Base-by-base conservation (phyloP, 1,140 invertebrate species). In the Drosophila takahashii region DNA sequence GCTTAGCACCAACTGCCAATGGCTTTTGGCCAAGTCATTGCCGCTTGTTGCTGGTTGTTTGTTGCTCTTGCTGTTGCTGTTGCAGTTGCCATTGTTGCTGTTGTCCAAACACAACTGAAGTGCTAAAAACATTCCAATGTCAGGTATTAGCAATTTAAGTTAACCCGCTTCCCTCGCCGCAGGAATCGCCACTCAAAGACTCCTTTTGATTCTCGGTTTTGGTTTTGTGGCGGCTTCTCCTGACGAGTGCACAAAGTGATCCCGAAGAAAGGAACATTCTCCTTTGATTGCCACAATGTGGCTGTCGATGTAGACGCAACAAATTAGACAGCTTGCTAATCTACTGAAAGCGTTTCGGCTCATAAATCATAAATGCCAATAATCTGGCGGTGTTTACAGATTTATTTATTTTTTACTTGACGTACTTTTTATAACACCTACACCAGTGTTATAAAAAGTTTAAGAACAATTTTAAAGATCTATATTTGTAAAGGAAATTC, bases 121-220 rank as follows among this genome's bases (percentile, higher is more conserved):
- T 89, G 84, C 81, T 89, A 89, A 89, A 89, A 89, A 89, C 84
- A 89, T 89, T 89, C 84, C 84, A 81, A 89, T 89, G 84, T 89
- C 84, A 80, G 77, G 84, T 84, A 89, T 89, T 89, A 89, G 84
- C 84, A 89, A 89, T 89, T 89, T 89, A 83, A 83, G 74, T 77
- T 77, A 76, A 67, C 52, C 69, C 69, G n/a, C 64, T 48, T 16
- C 26, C 41, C 32, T 13, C 48, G 26, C 32, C 39, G 36, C 26
- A 48, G 26, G 47, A 48, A 48, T 48, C 47, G n/a, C 45, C 45
- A 16, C 10, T 4, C 9, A n/a, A n/a, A 11, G 11, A 34, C 27
- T 18, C 15, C 26, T 58, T 32, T 16, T 3, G 22, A 1, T 26
- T 13, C 18, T 26, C 13, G 9, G 44, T 8, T 45, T 29, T 16